These are phyloP conservation scores for Heliconius himera DNA, from an alignment of 1,140 invertebrate genomes.

Conservation along the genomic window DNA sequence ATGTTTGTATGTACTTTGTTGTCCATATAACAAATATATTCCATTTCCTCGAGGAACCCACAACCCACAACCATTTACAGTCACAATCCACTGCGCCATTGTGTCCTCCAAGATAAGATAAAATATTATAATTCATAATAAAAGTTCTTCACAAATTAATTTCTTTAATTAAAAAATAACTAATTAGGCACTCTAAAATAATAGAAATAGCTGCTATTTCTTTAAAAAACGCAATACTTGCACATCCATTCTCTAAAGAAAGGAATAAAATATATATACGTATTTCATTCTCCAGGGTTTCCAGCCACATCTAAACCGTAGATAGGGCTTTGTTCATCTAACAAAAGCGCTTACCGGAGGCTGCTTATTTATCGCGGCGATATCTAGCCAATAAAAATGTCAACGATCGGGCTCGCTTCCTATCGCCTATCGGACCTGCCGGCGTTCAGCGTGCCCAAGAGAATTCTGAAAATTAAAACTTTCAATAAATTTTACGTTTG, in stretches of 20 bases:
- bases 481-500: conserved; percentile 11
- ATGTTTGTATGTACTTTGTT: not conserved
- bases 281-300: conserved; percentile 17
- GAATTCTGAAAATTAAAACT: conserved; percentile 29
- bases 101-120: too few species aligned
- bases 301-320: conserved; percentile 18
- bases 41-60: too few species aligned
- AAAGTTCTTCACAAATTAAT: too few species aligned
- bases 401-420: conserved; percentile 28
- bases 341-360: conserved; percentile 24
- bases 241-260: not conserved
- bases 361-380: conserved; percentile 30
- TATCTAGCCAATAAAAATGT: conserved; percentile 38
- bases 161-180: too few species aligned
- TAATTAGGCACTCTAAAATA: not conserved
- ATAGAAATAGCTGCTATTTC: not conserved
- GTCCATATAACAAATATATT: not conserved
- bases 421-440: conserved; percentile 29
- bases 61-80: too few species aligned
- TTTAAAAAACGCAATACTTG: not conserved
- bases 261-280: conserved; percentile 16
- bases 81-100: too few species aligned
- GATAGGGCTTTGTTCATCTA: conserved; percentile 29
- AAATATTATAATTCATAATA: too few species aligned
- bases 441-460: conserved; percentile 14